These are phyloP conservation scores for Drosophila hamatofila DNA, from an alignment of 2,888 invertebrate genomes.

Conservation along the genomic window DNA sequence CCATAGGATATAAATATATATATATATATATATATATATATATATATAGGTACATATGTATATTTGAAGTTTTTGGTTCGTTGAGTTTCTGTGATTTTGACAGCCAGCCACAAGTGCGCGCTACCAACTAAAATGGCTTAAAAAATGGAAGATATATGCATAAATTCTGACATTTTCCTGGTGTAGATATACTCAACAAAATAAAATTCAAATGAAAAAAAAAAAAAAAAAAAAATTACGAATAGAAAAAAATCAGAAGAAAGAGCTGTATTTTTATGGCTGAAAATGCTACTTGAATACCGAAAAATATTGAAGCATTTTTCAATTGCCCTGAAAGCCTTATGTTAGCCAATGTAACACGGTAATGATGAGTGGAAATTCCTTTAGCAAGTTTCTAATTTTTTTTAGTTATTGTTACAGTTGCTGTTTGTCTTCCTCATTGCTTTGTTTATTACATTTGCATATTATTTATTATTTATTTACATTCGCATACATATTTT, in stretches of 20 bases:
- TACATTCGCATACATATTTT: slow-evolving; percentile 66
- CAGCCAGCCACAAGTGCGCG: slow-evolving; percentile 66
- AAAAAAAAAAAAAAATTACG: slow-evolving; percentile 19
- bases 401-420: slow-evolving; percentile 12
- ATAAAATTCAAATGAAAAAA: too few species aligned
- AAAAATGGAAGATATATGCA: slow-evolving; percentile 58
- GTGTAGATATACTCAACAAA: slow-evolving; percentile 22
- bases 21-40: slow-evolving; percentile 32
- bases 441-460: slow-evolving; percentile 78
- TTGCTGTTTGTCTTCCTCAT: slow-evolving; percentile 55
- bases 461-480: slow-evolving; percentile 81
- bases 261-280: not conserved
- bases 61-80: slow-evolving; percentile 76
- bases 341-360: slow-evolving; percentile 43
- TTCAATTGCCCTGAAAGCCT: slow-evolving; percentile 45
- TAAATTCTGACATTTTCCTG: slow-evolving; percentile 54
- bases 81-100: slow-evolving; percentile 76
- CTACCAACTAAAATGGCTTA: slow-evolving; percentile 22
- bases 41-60: slow-evolving; percentile 16
- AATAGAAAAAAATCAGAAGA: not conserved
- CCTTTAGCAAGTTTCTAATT: slow-evolving; percentile 43
- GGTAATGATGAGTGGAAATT: slow-evolving; percentile 69
- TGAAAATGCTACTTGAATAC: slow-evolving; percentile 2
- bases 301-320: slow-evolving; percentile 39
- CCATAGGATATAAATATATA: slow-evolving; percentile 24